Evolutionary conservation across 2,888 invertebrate genomes (phyloP).

Genomic region (Caenorhabditis wallacei): DNA sequence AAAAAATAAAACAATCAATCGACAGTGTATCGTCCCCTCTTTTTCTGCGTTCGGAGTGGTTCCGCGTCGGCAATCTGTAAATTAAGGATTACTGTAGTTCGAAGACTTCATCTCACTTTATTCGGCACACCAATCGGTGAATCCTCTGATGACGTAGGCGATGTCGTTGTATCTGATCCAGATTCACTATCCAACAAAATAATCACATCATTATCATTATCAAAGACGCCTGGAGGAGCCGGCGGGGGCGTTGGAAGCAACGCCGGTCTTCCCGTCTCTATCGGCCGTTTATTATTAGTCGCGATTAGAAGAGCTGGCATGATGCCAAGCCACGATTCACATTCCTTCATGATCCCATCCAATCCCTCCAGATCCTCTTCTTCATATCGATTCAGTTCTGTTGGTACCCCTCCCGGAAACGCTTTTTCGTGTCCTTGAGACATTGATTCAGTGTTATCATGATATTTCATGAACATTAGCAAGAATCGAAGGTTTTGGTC

Average conservation of each 20-base stretch:
- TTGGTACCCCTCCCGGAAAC: not conserved
- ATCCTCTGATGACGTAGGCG: not conserved
- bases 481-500: slow-evolving; percentile 11
- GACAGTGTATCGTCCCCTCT: not conserved
- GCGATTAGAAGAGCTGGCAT: not conserved
- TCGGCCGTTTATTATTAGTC: not conserved
- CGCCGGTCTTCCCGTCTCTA: not conserved
- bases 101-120: too few species aligned
- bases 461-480: slow-evolving; percentile 21
- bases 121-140: too few species aligned
- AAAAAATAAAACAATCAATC: not conserved
- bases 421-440: not conserved
- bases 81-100: too few species aligned
- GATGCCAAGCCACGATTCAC: too few species aligned
- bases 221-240: too few species aligned
- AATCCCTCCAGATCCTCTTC: slow-evolving; percentile 2
- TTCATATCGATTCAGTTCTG: too few species aligned
- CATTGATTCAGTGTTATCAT: not conserved
- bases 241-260: slow-evolving; percentile 6
- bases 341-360: not conserved
- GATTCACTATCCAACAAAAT: not conserved
- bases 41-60: slow-evolving; percentile 1
- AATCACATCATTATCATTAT: too few species aligned
- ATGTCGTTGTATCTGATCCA: not conserved
- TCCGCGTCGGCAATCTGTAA: slow-evolving; percentile 16